Evolutionary conservation across 2,888 invertebrate genomes (phyloP), one percentile per base, ranked within the genome.

Genomic region (Metopia argyrocephala): DNA sequence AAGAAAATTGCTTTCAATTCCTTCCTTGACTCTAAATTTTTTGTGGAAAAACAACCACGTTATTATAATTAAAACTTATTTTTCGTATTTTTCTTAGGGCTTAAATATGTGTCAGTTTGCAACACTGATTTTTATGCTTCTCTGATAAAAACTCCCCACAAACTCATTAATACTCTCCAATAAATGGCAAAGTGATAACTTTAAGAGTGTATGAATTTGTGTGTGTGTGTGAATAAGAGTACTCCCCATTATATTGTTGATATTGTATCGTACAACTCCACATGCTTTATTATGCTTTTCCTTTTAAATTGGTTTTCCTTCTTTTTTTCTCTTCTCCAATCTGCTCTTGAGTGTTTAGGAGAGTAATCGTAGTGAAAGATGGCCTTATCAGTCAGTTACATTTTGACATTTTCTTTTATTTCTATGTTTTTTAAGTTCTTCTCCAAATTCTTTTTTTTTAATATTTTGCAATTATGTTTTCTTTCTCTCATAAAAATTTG

Each of bases 381-480:
- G 28, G 25, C 46, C 38, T 71, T 66, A 78, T 65, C 59, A 61
- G 65, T 21, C 59, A 57, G 9, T 56, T 50, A 57, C n/a, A 52
- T 65, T 78, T 66, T 66, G 71, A 71, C 65, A 59, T 71, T 56
- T 78, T 66, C 28, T 66, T 61, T 71, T 54, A 15, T n/a, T n/a
- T n/a, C n/a, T n/a, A n/a, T n/a, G 0, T 6, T 27, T 38, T 38
- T 38, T 15, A 38, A 12, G 9, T 5, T 12, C 3, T 38, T 38
- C 12, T 38, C 38, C 12, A 38, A 38, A 12, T 38, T 38, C 38
- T 9, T 38, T 38, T 38, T 38, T 15, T 15, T 1, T 12, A 38
- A 38, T 38, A 12, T 4, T 38, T 38, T 38, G 38, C 38, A 38
- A 38, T 38, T 38, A 2, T 54, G 25, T 56, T 5, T 56, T 56